These are phyloP conservation scores for Ophiothrix spiculata DNA, from an alignment of 35 echinoderm and acorn worm genomes.

Conservation along the genomic window DNA sequence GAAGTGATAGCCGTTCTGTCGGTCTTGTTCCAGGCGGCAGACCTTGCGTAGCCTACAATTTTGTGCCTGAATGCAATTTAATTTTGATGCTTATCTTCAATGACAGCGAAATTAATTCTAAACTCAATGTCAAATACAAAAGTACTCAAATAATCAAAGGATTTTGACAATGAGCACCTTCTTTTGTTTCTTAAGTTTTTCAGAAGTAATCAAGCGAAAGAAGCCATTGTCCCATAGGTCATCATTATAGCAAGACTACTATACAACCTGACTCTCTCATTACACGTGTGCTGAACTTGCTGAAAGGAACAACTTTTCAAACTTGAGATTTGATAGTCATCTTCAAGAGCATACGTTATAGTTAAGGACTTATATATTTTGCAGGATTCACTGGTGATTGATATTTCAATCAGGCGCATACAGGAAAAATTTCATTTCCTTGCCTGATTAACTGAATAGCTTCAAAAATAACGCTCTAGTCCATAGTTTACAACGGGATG, in stretches of 20 bases:
- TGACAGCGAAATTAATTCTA: too few relatives aligned
- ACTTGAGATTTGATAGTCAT: too few relatives aligned
- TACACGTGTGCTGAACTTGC: too few relatives aligned
- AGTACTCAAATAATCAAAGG: conserved; percentile 2
- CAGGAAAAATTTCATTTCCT: not conserved
- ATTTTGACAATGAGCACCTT: not conserved
- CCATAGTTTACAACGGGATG: not conserved
- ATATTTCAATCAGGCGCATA: not conserved
- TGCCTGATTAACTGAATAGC: not conserved
- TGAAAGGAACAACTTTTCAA: too few relatives aligned
- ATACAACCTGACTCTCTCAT: too few relatives aligned
- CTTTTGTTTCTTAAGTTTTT: not conserved
- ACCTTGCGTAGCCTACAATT: too few relatives aligned
- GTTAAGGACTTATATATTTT: not conserved
- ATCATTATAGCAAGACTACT: too few relatives aligned
- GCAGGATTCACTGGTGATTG: not conserved
- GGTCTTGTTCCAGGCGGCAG: too few relatives aligned
- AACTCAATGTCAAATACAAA: not conserved
- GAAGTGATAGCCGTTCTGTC: too few relatives aligned
- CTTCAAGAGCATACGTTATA: too few relatives aligned
- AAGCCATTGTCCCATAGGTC: not conserved
- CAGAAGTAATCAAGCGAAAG: not conserved
- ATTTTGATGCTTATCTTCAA: too few relatives aligned
- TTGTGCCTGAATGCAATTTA: too few relatives aligned
- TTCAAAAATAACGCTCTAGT: not conserved